Base-by-base conservation (phyloP, 2,888 invertebrate genomes). In the Leptinotarsa rubiginosa region DNA sequence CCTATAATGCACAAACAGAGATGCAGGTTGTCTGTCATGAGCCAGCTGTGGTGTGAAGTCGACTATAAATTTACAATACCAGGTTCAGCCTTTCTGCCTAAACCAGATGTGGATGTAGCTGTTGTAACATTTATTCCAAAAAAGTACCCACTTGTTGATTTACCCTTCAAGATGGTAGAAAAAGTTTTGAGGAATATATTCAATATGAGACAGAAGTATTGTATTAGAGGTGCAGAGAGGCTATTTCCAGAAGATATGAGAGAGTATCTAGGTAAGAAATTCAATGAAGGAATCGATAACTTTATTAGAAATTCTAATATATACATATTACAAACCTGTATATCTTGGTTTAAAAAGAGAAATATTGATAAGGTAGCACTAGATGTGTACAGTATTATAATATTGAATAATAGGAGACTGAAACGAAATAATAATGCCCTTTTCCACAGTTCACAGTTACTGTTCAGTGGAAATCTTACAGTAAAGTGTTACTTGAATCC, bases 41-140 rank as follows among this genome's bases (percentile, higher is more conserved):
- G 96, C 79, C 99, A 99, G 88, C 92, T 95, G 83, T 95, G 97
- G 92, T 96, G 97, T 79, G 89, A 92, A 78, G 95, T 97, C 0
- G 88, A 92, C 66, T 91, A 96, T 71, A 93, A 94, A 84, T 97
- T 97, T 87, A 92, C 93, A 73, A 98, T 99, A 84, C 93, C 96
- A 7, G 98, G 98, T 83, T 77, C 16, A 80, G 95, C 96, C 0
- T 99, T 99, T 89, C 91, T 98, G 47, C 99, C 99, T 0, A 93
- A 95, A 84, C 99, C 99, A 0, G 92, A 99, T 77, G 98, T 99
- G 5, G 97, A 99, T 89, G 99, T 98, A 0, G 97, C 96, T 18
- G 96, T 99, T 1, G 97, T 99, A 0, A 94, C 94, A 66, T 90
- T 99, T 66, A 91, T 92, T 18, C 99, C 99, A 1, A 87, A 93